A percentile compares a stretch with the other conserved stretches of the same genome.
Evolutionary conservation across 2,888 invertebrate genomes (phyloP).

Genomic region (Cremastinae sp.): DNA sequence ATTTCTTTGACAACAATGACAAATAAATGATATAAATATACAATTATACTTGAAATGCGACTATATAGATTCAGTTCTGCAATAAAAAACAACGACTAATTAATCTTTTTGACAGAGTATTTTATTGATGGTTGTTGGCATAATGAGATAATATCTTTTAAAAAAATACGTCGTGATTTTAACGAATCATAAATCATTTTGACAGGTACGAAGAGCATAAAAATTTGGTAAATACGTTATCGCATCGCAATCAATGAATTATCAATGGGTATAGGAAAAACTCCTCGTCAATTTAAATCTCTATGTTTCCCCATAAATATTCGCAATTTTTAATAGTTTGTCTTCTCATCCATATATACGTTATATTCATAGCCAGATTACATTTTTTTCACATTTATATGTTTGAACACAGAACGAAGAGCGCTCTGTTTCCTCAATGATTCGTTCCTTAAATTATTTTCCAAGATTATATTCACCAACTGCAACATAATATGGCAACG

Average conservation of each 20-base stretch:
- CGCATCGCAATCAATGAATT: slow-evolving; percentile 23
- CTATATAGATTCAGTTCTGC: neutral
- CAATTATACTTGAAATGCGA: neutral
- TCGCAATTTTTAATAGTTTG: no score
- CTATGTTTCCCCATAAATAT: neutral
- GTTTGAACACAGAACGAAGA: no score
- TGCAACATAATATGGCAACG: neutral
- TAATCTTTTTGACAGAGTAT: neutral
- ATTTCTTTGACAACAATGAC: no score
- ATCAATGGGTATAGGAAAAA: slow-evolving; percentile 48
- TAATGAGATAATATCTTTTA: slow-evolving; percentile 7
- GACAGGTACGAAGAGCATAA: slow-evolving; percentile 27
- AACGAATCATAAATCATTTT: slow-evolving; percentile 23
- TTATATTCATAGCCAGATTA: no score
- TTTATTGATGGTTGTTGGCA: slow-evolving; percentile 15
- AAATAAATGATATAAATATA: no score
- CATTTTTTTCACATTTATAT: no score
- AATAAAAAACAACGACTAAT: neutral
- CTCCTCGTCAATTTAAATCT: neutral
- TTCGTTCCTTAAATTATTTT: neutral
- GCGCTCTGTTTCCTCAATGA: no score
- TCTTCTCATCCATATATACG: no score
- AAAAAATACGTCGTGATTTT: slow-evolving; percentile 50
- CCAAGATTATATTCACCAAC: neutral
- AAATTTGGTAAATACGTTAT: slow-evolving; percentile 37